Percentiles rank a stretch among this genome's conserved stretches.
Conservation (phyloP, 2,888 invertebrate species). For the Epinotia nisella region DNA sequence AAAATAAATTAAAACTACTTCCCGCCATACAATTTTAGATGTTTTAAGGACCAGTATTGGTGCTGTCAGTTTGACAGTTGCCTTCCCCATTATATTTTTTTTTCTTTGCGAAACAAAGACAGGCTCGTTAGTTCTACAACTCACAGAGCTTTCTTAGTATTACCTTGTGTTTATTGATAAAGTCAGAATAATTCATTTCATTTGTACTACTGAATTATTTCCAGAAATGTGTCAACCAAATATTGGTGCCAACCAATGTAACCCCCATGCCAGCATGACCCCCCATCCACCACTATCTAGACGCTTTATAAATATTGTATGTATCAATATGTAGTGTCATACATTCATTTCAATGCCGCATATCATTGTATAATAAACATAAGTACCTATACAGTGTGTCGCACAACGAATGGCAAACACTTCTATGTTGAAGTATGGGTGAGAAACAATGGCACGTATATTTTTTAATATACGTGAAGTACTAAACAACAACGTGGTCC, state of each 20-base stretch:
- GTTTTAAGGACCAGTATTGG: too few species aligned
- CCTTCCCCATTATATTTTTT: too few species aligned
- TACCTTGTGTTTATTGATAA: too few species aligned
- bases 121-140: too few species aligned
- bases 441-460: background rate
- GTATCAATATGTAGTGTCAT: conserved; percentile 22
- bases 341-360: conserved; percentile 4
- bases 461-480: background rate
- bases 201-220: too few species aligned
- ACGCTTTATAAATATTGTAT: conserved; percentile 30
- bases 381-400: background rate
- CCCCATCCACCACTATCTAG: conserved; percentile 30
- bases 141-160: too few species aligned
- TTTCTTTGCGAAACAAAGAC: too few species aligned
- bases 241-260: conserved; percentile 26
- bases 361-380: conserved; percentile 4
- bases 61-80: too few species aligned
- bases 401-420: background rate
- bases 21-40: too few species aligned
- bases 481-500: too few species aligned
- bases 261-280: conserved; percentile 35
- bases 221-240: background rate
- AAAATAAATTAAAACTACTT: too few species aligned
- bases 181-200: too few species aligned
- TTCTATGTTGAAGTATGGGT: background rate